These are phyloP conservation scores for Pristionchus entomophagus DNA, from an alignment of 2,888 invertebrate genomes.

Conservation along the genomic window DNA sequence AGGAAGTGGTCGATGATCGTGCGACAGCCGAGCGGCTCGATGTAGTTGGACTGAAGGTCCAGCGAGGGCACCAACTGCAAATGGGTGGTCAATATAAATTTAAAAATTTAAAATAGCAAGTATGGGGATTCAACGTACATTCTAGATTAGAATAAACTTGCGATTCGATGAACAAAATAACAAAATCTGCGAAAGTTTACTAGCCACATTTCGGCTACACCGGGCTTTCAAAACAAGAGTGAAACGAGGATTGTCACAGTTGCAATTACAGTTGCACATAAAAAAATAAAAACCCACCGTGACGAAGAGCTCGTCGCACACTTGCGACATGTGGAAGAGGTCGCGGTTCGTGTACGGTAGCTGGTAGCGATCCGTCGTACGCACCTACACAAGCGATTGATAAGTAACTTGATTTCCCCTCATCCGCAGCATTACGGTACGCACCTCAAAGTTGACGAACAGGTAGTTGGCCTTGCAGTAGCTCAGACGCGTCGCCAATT, in stretches of 20 bases:
- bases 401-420: neutral
- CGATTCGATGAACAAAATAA: too few species aligned
- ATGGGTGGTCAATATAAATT: neutral
- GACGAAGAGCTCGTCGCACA: slow-evolving; percentile 69
- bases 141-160: too few species aligned
- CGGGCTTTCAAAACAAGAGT: neutral
- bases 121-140: too few species aligned
- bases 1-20: slow-evolving; percentile 66
- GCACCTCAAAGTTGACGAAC: slow-evolving; percentile 69
- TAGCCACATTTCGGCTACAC: neutral
- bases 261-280: too few species aligned
- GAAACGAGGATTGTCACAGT: too few species aligned
- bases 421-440: too few species aligned
- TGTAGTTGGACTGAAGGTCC: slow-evolving; percentile 70
- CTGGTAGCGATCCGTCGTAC: slow-evolving; percentile 71
- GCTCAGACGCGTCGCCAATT: slow-evolving; percentile 65
- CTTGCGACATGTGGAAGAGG: slow-evolving; percentile 71
- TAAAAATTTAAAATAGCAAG: neutral
- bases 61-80: slow-evolving; percentile 69
- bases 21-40: slow-evolving; percentile 62
- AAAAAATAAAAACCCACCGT: too few species aligned
- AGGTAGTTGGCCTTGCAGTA: slow-evolving; percentile 71
- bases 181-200: neutral
- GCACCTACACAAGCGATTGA: slow-evolving; percentile 49
- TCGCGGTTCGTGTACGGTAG: slow-evolving; percentile 72